Evolutionary conservation across 1,140 invertebrate species (phyloP).

Genomic region (Centruroides sculpturatus): DNA sequence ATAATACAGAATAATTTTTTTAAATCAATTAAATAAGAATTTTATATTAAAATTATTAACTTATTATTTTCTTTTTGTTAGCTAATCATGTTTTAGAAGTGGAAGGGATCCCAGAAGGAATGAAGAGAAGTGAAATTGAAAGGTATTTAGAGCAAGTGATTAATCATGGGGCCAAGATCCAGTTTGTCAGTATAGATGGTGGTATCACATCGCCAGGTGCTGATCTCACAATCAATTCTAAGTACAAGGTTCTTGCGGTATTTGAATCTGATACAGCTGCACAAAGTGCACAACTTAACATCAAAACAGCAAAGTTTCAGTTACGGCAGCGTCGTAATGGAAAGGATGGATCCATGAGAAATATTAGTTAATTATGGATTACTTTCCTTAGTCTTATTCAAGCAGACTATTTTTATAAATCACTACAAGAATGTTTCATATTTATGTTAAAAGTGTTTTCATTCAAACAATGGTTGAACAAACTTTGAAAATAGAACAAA

Average conservation of each 20-base stretch:
- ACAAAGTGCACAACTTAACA: conserved; percentile 17
- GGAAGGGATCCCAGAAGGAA: conserved; percentile 14
- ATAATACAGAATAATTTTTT: no score
- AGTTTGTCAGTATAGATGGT: conserved; percentile 10
- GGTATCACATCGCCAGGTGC: background rate
- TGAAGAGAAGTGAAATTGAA: conserved; percentile 14
- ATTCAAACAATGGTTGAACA: no score
- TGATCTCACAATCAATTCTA: conserved; percentile 7
- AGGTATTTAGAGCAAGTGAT: conserved; percentile 16
- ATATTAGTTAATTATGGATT: no score
- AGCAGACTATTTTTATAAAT: no score
- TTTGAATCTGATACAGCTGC: conserved; percentile 18
- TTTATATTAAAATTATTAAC: background rate
- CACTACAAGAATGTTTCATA: no score
- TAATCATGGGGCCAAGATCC: conserved; percentile 13
- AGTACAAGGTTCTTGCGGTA: conserved; percentile 14
- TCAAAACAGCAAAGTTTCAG: conserved; percentile 19
- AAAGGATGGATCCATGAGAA: no score
- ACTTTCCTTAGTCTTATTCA: no score
- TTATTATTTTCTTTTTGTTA: background rate
- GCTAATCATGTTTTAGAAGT: conserved; percentile 14
- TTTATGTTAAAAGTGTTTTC: no score
- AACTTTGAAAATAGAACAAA: no score
- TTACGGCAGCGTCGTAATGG: background rate
- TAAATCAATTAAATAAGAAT: background rate